A percentile compares a stretch with the other conserved stretches of the same genome.
These are phyloP conservation scores for Hemaris fuciformis DNA, from an alignment of 2,888 invertebrate species.

Conservation along the genomic window DNA sequence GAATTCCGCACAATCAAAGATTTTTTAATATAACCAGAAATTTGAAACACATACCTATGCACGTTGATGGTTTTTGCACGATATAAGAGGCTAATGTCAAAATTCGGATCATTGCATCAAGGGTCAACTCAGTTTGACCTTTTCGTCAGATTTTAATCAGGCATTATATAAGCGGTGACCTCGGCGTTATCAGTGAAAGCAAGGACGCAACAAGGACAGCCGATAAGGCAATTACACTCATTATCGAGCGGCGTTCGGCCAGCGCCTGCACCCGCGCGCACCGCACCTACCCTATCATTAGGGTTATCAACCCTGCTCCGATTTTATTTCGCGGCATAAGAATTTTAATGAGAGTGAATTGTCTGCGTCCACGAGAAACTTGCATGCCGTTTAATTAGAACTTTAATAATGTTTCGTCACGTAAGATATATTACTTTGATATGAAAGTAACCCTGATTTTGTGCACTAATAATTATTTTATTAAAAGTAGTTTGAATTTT, in stretches of 20 bases:
- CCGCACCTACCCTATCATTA: slow-evolving; percentile 15
- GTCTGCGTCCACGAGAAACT: not conserved
- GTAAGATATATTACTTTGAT: no score
- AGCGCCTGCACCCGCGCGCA: slow-evolving; percentile 37
- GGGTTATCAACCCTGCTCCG: not conserved
- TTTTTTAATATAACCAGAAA: no score
- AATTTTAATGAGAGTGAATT: not conserved
- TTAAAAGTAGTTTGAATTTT: no score
- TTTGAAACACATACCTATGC: no score
- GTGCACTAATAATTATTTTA: no score
- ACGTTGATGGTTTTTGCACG: not conserved
- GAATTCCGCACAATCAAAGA: no score
- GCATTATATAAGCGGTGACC: slow-evolving; percentile 59
- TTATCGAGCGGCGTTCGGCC: slow-evolving; percentile 48
- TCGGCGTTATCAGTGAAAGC: slow-evolving; percentile 77
- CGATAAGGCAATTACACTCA: slow-evolving; percentile 69
- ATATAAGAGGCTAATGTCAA: slow-evolving; percentile 36
- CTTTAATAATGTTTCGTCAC: not conserved
- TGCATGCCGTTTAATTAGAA: not conserved
- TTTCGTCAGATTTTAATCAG: slow-evolving; percentile 37
- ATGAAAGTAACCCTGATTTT: no score
- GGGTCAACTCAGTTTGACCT: slow-evolving; percentile 49
- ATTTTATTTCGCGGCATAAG: not conserved
- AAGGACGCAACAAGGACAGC: slow-evolving; percentile 73
- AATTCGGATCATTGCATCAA: slow-evolving; percentile 44